A percentile compares a stretch with the other conserved stretches of the same genome.
phyloP scores from a whole-genome alignment of 2,113 vertebrate species.

The Malurus alboscapulatus region DNA sequence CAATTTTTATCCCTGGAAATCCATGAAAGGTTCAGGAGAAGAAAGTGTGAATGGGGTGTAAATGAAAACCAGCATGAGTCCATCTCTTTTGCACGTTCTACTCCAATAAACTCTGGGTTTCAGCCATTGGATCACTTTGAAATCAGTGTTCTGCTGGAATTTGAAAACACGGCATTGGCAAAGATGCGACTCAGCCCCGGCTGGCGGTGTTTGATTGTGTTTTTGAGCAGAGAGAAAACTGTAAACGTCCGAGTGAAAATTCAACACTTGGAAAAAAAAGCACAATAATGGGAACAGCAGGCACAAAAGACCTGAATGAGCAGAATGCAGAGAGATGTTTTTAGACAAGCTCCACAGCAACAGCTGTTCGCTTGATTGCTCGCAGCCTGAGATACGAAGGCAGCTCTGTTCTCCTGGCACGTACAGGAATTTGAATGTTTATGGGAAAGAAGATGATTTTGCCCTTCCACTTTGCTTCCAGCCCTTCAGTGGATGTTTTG shows the following conservation, averaged over 20 bases:
- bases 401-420: not conserved
- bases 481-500: not conserved
- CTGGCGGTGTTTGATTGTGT: not conserved
- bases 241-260: not conserved
- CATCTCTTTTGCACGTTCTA: not conserved
- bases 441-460: not conserved
- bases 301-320: not conserved
- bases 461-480: not conserved
- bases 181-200: not conserved
- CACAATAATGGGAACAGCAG: constrained; percentile 7
- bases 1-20: not conserved
- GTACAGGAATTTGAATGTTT: not conserved
- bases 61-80: not conserved
- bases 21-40: not conserved
- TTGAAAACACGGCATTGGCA: not conserved
- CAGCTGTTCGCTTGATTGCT: constrained; percentile 9
- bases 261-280: constrained; percentile 1
- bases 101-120: not conserved
- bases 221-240: constrained; percentile 25
- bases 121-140: not conserved
- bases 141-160: not conserved
- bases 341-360: constrained; percentile 22
- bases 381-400: not conserved
- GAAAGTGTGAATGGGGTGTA: not conserved
- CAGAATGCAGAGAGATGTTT: constrained; percentile 19